Percentiles rank a stretch among this genome's conserved stretches.
phyloP scores from a whole-genome alignment of 1,140 invertebrate species.

The Diorhabda elongata region DNA sequence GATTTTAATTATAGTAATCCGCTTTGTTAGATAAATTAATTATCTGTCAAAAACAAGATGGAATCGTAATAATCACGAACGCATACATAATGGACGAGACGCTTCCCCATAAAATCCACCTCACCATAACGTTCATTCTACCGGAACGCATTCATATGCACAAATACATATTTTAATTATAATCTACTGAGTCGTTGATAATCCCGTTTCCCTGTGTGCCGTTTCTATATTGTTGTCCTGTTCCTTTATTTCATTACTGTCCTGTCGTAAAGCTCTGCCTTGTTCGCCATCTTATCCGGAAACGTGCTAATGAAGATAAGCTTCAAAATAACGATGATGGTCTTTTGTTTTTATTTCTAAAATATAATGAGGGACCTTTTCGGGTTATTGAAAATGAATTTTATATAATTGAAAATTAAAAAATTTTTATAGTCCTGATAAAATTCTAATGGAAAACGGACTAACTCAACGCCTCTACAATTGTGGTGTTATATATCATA shows the following conservation, averaged over 20 bases:
- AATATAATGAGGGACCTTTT: too few relatives aligned
- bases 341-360: too few relatives aligned
- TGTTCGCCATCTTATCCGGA: background rate
- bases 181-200: slow-evolving; percentile 15
- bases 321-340: background rate
- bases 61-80: slow-evolving; percentile 3
- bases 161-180: slow-evolving; percentile 17
- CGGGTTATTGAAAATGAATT: too few relatives aligned
- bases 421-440: too few relatives aligned
- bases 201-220: slow-evolving; percentile 4
- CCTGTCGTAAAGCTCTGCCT: background rate
- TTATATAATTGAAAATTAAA: too few relatives aligned
- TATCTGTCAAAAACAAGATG: slow-evolving; percentile 9
- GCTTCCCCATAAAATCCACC: background rate
- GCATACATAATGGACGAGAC: slow-evolving; percentile 4
- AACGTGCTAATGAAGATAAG: background rate
- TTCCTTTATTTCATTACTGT: slow-evolving; percentile 11
- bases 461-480: too few relatives aligned
- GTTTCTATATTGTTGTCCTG: background rate
- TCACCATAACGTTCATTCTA: background rate
- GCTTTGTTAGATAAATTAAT: background rate
- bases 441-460: too few relatives aligned
- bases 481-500: too few relatives aligned
- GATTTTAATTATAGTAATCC: background rate
- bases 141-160: slow-evolving; percentile 4